A percentile compares a stretch with the other conserved stretches of the same genome.
Evolutionary conservation across 1,140 invertebrate genomes (phyloP).

Genomic region (Bombus soroeensis): DNA sequence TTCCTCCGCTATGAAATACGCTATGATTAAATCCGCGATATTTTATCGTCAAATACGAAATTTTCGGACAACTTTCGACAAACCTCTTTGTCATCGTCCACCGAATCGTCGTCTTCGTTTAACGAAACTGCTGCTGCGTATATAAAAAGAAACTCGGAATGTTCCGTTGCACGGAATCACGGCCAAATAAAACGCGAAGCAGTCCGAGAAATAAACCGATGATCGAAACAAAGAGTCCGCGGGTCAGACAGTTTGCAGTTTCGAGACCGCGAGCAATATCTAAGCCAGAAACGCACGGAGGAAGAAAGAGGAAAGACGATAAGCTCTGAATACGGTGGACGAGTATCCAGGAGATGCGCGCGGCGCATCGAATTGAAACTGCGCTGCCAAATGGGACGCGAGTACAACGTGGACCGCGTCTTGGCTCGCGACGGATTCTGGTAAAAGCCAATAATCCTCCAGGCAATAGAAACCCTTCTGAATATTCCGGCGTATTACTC

Average conservation of each 20-base stretch:
- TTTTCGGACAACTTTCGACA: background rate
- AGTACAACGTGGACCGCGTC: constrained; percentile 68
- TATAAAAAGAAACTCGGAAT: too few species aligned
- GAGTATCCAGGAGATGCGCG: constrained; percentile 65
- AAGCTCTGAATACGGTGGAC: constrained; percentile 59
- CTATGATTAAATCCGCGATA: too few species aligned
- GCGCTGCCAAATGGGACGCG: constrained; percentile 75
- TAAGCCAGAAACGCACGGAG: too few species aligned
- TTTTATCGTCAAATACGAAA: background rate
- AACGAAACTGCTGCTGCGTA: too few species aligned
- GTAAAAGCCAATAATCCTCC: constrained; percentile 77
- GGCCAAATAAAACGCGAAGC: too few species aligned
- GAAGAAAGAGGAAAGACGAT: constrained; percentile 62
- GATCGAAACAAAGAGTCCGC: too few species aligned
- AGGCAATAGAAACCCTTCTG: constrained; percentile 64
- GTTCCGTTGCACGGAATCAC: too few species aligned
- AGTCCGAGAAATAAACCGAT: too few species aligned
- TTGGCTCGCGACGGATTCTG: constrained; percentile 70
- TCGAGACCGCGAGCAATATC: too few species aligned
- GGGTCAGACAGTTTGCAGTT: too few species aligned
- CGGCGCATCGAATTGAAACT: constrained; percentile 69
- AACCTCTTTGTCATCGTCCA: too few species aligned
- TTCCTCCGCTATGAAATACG: background rate
- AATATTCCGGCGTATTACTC: background rate
- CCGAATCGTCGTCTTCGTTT: too few species aligned